Base-by-base conservation (phyloP, 2,113 vertebrate species). In the Pycnonotus jocosus region DNA sequence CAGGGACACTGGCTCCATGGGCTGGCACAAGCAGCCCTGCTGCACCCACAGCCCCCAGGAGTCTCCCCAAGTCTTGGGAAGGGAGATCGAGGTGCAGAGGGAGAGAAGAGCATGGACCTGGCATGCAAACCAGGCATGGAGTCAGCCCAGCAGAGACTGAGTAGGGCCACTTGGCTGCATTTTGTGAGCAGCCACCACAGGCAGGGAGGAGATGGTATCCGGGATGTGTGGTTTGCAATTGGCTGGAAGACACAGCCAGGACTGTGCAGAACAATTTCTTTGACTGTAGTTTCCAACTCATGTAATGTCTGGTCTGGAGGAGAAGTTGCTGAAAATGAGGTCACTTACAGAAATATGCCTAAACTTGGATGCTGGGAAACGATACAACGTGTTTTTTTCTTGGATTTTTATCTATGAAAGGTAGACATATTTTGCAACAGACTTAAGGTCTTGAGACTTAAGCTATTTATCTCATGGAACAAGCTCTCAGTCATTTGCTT, bases 1-100 rank as follows among this genome's bases (percentile, higher is more conserved):
- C 6, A 9, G 22, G 82, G 37, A 76, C 15, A 71, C 5, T 0
- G 0, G 51, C 51, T 40, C 33, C 1, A 3, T 2, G 8, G 50
- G 37, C 17, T 6, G 27, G 71, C 80, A 72, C 62, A 27, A 91
- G 11, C 17, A 30, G 33, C 22, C 30, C 74, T n/a, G 45, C 37
- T 15, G 40, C 24, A 74, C 2, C 6, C 60, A 48, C 10, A 2
- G 4, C 47, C 25, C 27, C 27, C 37, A 64, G 3, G 33, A 45
- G 47, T 8, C 37, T 64, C 24, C 47, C 17, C 3, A 1, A 5
- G 19, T 16, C 28, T 51, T 42, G 74, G 74, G 31, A 73, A 90
- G 22, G 28, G 51, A 83, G 17, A 20, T 42, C 0, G 0, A 47
- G 30, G 30, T 56, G 44, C 12, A 6, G 23, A 64, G 19, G 37